These are phyloP conservation scores for Griposia aprilina DNA, from an alignment of 2,888 invertebrate species.

Conservation along the genomic window DNA sequence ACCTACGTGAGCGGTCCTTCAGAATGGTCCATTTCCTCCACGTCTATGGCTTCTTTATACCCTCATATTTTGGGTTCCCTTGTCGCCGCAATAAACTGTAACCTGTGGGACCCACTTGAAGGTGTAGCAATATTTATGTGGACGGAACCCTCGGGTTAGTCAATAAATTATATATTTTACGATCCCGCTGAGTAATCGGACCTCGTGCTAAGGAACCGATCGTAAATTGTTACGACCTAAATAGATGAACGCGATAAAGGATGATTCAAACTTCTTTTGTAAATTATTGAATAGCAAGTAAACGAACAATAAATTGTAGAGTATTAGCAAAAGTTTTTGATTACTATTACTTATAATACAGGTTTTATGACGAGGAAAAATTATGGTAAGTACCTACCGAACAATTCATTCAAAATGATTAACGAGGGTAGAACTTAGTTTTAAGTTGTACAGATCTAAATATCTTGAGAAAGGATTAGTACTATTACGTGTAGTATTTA, in stretches of 20 bases:
- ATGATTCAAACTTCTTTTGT: conserved; percentile 71
- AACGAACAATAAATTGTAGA: conserved; percentile 16
- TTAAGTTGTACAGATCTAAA: not conserved
- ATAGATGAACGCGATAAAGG: conserved; percentile 74
- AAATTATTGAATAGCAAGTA: conserved; percentile 51
- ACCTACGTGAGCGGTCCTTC: conserved; percentile 29
- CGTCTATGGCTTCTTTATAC: conserved; percentile 50
- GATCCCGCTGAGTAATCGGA: conserved; percentile 84
- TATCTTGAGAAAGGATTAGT: not conserved
- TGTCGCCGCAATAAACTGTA: conserved; percentile 78
- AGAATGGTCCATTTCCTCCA: conserved; percentile 50
- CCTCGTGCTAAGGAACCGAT: conserved; percentile 76
- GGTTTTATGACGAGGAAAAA: conserved; percentile 8
- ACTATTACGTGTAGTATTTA: not conserved
- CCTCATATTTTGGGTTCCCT: conserved; percentile 61
- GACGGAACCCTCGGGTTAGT: conserved; percentile 67
- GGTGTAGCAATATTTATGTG: conserved; percentile 80
- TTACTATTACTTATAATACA: conserved; percentile 11
- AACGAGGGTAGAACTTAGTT: not conserved
- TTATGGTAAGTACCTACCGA: not conserved
- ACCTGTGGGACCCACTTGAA: conserved; percentile 72
- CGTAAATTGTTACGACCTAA: conserved; percentile 81
- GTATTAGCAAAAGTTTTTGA: conserved; percentile 29
- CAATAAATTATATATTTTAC: conserved; percentile 87
- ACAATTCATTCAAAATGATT: not conserved